Percentiles rank a stretch among this genome's conserved stretches.
phyloP scores from a whole-genome alignment of 2,888 invertebrate species.

The Myopa tessellatipennis region DNA sequence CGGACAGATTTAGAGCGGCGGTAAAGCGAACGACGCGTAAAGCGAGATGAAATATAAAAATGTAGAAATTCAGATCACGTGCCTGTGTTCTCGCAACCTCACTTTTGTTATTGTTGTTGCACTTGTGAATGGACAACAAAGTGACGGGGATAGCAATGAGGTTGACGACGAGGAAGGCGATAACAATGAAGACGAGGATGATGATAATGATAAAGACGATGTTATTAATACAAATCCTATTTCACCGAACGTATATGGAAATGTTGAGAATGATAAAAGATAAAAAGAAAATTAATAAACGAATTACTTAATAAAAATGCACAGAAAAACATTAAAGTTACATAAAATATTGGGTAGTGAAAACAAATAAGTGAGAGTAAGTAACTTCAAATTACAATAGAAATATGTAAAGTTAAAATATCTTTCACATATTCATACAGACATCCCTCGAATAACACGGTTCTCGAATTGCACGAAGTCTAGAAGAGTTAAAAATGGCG shows the following conservation, averaged over 20 bases:
- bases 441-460: no score
- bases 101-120: slow-evolving; percentile 15
- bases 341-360: no score
- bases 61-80: slow-evolving; percentile 3
- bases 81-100: not conserved
- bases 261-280: not conserved
- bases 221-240: slow-evolving; percentile 5
- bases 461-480: no score
- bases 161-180: not conserved
- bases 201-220: no score
- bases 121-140: not conserved
- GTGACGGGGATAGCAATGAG: not conserved
- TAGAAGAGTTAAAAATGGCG: no score
- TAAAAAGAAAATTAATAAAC: not conserved
- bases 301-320: not conserved
- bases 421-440: no score
- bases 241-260: not conserved
- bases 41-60: no score
- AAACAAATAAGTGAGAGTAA: no score
- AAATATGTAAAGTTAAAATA: no score
- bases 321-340: not conserved
- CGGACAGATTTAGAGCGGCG: not conserved
- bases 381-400: no score
- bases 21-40: no score
- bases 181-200: not conserved